Conservation (phyloP, 2,888 invertebrate genomes). For the Lasioglossum calceatum region DNA sequence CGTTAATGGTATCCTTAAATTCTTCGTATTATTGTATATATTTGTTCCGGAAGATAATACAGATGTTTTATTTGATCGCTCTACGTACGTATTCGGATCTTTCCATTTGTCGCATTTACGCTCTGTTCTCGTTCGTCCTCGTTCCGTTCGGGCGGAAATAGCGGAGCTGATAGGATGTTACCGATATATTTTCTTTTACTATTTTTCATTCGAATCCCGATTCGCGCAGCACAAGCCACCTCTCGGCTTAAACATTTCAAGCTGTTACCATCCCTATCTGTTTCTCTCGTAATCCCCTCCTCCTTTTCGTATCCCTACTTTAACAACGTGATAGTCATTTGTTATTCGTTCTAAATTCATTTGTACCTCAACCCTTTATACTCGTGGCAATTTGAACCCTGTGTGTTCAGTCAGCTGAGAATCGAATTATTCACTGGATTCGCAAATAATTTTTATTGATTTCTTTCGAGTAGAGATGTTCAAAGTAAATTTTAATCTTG, state of each 20-base stretch:
- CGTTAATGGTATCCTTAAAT: conserved; percentile 65
- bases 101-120: conserved; percentile 45
- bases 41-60: conserved; percentile 50
- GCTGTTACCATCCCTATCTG: background rate
- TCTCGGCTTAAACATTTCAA: background rate
- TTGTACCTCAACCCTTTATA: background rate
- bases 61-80: conserved; percentile 42
- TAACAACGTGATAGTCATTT: background rate
- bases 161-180: conserved; percentile 37
- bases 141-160: conserved; percentile 37
- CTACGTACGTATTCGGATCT: conserved; percentile 56
- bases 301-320: background rate
- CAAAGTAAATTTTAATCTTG: background rate
- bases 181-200: background rate
- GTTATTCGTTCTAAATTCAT: background rate
- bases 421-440: background rate
- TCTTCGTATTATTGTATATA: conserved; percentile 74
- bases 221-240: conserved; percentile 46
- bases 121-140: conserved; percentile 39
- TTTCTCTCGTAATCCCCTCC: background rate
- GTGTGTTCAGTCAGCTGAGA: background rate
- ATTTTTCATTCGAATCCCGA: conserved; percentile 19
- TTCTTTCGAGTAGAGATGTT: background rate
- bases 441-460: background rate
- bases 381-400: background rate